Evolutionary conservation across 2,888 invertebrate genomes (phyloP).

Genomic region (Desoria tigrina): DNA sequence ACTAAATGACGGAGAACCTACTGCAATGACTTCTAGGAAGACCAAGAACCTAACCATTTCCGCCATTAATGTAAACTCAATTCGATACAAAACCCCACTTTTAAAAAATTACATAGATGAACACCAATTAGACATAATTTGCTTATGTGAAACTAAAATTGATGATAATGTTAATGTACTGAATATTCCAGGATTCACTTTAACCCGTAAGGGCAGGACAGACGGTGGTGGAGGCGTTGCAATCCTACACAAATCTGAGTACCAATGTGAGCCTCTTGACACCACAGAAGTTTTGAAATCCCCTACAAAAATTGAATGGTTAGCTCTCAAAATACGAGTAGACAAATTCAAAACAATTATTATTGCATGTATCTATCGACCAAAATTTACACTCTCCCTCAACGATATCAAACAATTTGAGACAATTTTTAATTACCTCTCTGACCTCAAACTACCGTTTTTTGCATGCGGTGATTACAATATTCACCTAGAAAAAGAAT

Average conservation of each 20-base stretch:
- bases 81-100: constrained; percentile 2
- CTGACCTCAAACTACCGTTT: background rate
- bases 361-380: constrained; percentile 6
- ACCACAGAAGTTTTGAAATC: too few species aligned
- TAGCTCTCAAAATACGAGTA: background rate
- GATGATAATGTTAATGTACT: background rate
- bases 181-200: constrained; percentile 7
- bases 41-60: background rate
- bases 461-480: constrained; percentile 14
- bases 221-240: constrained; percentile 8
- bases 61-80: constrained; percentile 4
- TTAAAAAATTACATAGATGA: background rate
- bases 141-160: constrained; percentile 4
- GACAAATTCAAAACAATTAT: background rate
- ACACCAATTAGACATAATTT: constrained; percentile 7
- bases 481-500: constrained; percentile 8
- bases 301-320: background rate
- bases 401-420: constrained; percentile 1
- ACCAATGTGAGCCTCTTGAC: background rate
- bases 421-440: background rate
- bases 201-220: constrained; percentile 1
- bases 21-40: background rate
- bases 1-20: background rate
- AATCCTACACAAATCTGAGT: background rate
- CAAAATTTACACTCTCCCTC: background rate